Conservation (phyloP, 2,797 vertebrate genomes). For the Phoebastria nigripes region DNA sequence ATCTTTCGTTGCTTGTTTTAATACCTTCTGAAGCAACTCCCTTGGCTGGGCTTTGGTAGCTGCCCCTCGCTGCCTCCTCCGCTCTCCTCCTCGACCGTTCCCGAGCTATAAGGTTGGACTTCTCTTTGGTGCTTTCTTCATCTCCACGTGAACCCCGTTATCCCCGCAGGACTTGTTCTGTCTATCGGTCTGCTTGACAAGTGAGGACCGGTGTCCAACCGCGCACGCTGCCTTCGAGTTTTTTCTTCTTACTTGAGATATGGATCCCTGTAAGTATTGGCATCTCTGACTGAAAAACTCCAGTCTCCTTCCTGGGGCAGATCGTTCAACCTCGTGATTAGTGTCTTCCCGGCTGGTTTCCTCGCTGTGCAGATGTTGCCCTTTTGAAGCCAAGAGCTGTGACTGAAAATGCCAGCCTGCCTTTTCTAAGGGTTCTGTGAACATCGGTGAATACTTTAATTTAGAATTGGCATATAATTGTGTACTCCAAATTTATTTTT, state of each 20-base stretch:
- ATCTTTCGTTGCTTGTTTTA: not conserved
- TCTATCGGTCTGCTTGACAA: not conserved
- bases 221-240: fast-evolving
- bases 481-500: not conserved
- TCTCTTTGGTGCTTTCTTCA: not conserved
- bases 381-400: not conserved
- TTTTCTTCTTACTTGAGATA: not conserved
- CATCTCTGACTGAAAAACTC: not conserved
- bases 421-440: not conserved
- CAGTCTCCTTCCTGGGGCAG: not conserved
- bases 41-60: not conserved
- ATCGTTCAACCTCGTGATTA: not conserved
- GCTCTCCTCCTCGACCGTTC: not conserved
- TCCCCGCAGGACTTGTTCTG: not conserved
- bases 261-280: not conserved
- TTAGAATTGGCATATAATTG: not conserved
- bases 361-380: not conserved
- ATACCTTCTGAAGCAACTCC: not conserved
- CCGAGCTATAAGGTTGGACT: not conserved
- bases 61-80: not conserved
- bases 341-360: not conserved
- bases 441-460: not conserved
- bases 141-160: not conserved
- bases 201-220: not conserved
- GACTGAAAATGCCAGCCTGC: not conserved